Percentiles rank a stretch among this genome's conserved stretches.
Conservation (phyloP, 2,888 invertebrate species). For the Lottia scabra region DNA sequence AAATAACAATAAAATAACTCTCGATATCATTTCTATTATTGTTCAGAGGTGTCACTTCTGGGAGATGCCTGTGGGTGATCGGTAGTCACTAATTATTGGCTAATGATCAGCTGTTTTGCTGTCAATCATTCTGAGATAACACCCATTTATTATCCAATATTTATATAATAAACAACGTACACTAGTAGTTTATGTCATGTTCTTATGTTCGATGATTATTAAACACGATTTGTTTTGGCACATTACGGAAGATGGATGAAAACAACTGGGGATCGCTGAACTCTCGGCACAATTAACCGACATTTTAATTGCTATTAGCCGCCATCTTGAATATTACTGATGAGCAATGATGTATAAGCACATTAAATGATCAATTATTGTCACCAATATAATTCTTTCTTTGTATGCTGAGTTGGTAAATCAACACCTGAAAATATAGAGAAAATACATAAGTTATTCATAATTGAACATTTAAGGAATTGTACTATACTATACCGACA, state of each 20-base stretch:
- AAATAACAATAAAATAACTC: too few relatives aligned
- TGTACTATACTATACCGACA: too few relatives aligned
- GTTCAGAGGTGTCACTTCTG: too few relatives aligned
- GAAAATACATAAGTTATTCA: background rate
- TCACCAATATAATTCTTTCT: conserved; percentile 45
- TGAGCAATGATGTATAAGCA: background rate
- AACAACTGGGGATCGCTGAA: background rate
- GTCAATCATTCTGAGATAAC: background rate
- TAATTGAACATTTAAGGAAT: too few relatives aligned
- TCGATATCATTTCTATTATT: too few relatives aligned
- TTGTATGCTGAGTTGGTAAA: conserved; percentile 39
- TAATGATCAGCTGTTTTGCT: background rate
- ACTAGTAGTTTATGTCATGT: background rate
- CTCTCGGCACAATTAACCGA: background rate
- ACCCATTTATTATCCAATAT: background rate
- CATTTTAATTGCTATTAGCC: background rate
- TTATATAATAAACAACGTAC: background rate
- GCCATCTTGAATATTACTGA: background rate
- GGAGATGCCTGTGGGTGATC: background rate
- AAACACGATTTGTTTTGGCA: background rate
- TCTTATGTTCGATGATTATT: too few relatives aligned
- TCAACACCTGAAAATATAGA: conserved; percentile 32
- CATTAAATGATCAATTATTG: conserved; percentile 1
- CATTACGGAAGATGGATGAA: conserved; percentile 4
- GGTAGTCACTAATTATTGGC: background rate